Evolutionary conservation across 2,797 vertebrate genomes (phyloP), one percentile per base, ranked within the genome.

Genomic region (Setipinna tenuifilis): DNA sequence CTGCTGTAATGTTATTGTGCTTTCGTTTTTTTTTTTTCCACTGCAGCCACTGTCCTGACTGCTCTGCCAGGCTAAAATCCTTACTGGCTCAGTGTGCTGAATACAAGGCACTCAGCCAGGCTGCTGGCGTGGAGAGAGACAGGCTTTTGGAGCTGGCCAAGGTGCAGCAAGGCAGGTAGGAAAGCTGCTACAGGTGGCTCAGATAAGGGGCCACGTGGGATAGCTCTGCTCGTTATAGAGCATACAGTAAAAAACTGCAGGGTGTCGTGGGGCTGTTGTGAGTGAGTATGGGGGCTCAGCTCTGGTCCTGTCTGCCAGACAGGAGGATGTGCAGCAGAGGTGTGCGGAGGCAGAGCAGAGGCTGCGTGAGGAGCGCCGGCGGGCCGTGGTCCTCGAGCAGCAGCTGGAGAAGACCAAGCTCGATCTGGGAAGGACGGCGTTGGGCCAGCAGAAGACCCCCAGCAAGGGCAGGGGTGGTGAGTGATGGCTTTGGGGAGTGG

Each of bases 111-210:
- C 92, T 96, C 19, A 92, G 93, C 86, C 94, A 96, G 87, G 94
- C 95, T 0, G 89, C 95, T 0, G 92, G 93, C 57, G 92, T 94
- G 88, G 96, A 98, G 87, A 94, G 93, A 21, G 92, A 96, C 85
- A 91, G 91, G 83, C 94, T 97, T 11, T 86, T 94, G 6, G 95
- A 97, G 83, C 91, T 97, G 85, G 91, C 97, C 88, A 89, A 91
- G 31, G 17, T 86, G 12, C 89, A 92, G 11, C 91, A 93, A 87
- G 86, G 23, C 88, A 95, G 89, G 93, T 95, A 78, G n/a, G 21
- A n/a, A 14, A 3, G n/a, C 50, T 54, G 21, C 4, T 9, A 54
- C 31, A 21, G 31, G 35, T 21, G 17, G 35, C 71, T 2, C 71
- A 6, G 68, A 78, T 75, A 35, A 78, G 71, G 44, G 71, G 19